A percentile compares a stretch with the other conserved stretches of the same genome.
phyloP scores from a whole-genome alignment of 2,888 invertebrate genomes.

The Pseudococcus jackbeardsleyi region DNA sequence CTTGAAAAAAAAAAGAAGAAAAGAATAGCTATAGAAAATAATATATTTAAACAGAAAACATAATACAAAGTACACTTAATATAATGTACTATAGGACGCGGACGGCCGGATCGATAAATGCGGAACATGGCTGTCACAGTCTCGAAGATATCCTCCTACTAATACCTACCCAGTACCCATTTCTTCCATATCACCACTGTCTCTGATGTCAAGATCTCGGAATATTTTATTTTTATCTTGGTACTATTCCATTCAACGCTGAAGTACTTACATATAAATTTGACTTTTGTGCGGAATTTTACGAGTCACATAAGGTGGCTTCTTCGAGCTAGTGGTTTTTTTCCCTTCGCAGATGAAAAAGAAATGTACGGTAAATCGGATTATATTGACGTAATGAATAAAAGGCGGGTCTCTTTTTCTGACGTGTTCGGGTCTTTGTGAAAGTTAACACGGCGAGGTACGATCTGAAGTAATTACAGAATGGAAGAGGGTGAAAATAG shows the following conservation, averaged over 20 bases:
- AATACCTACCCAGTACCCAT: background rate
- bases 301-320: background rate
- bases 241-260: background rate
- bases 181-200: background rate
- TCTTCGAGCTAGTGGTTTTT: background rate
- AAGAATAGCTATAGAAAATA: too few species aligned
- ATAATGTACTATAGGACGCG: background rate
- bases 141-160: background rate
- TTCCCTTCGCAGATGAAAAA: background rate
- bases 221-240: background rate
- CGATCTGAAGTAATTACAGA: constrained; percentile 3
- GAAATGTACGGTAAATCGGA: background rate
- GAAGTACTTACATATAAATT: background rate
- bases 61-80: background rate
- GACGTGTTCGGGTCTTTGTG: background rate
- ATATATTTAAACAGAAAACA: too few species aligned
- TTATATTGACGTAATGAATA: constrained; percentile 15
- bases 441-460: background rate
- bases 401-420: background rate
- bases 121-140: background rate
- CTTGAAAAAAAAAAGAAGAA: too few species aligned
- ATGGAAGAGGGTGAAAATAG: background rate
- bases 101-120: background rate
- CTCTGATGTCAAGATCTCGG: background rate
- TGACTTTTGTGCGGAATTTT: background rate